Conservation (phyloP, 2,797 vertebrate genomes). For the Centroberyx gerrardi region DNA sequence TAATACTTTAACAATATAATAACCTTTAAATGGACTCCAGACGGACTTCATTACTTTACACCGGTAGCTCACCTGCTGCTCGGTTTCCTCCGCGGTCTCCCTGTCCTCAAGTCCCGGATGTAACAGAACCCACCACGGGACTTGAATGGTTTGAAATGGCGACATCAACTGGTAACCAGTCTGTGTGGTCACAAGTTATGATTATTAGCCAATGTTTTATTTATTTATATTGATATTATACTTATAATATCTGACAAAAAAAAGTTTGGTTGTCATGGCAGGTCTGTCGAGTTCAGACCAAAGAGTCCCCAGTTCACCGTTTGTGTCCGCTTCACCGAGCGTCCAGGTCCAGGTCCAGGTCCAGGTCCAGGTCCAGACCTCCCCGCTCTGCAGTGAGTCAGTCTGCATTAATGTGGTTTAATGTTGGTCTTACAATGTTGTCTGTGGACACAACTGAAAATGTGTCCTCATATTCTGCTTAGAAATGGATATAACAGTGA, state of each 20-base stretch:
- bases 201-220: no score
- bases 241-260: no score
- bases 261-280: background rate
- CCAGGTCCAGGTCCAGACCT: background rate
- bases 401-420: background rate
- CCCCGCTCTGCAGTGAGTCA: constrained; percentile 14
- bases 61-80: background rate
- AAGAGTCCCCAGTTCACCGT: constrained; percentile 3
- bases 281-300: background rate
- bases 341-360: background rate
- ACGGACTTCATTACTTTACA: background rate
- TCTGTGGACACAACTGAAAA: no score
- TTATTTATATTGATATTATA: no score
- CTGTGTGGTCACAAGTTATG: background rate
- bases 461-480: no score
- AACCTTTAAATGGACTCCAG: constrained; percentile 1
- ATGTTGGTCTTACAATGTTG: background rate
- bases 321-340: background rate
- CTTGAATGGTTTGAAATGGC: constrained; percentile 34
- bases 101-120: constrained; percentile 10
- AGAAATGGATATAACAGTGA: no score
- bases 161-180: constrained; percentile 14
- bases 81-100: constrained; percentile 6
- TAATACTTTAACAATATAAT: background rate
- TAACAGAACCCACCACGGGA: constrained; percentile 3